These are phyloP conservation scores for Ornithoptera priamus DNA, from an alignment of 2,888 invertebrate genomes.

Conservation along the genomic window DNA sequence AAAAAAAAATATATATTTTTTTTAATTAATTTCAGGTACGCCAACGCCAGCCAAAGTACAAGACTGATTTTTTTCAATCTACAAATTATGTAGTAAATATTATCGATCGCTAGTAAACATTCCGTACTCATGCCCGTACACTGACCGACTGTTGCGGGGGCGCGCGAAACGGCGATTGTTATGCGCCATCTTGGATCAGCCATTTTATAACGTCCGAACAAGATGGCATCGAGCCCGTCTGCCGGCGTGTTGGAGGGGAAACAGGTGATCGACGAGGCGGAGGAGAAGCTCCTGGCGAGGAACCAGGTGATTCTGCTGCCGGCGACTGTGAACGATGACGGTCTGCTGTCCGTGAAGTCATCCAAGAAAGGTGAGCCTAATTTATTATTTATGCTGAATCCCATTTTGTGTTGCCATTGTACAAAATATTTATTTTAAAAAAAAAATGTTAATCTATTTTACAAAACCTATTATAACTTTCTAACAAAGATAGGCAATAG, in stretches of 20 bases:
- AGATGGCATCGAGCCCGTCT: conserved; percentile 58
- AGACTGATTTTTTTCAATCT: conserved; percentile 46
- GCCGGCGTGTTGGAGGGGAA: conserved; percentile 49
- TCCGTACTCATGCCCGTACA: conserved; percentile 30
- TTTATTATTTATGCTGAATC: too few relatives aligned
- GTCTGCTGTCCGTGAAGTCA: conserved; percentile 55
- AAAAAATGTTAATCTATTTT: too few relatives aligned
- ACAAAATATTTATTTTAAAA: too few relatives aligned
- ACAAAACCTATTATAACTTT: too few relatives aligned
- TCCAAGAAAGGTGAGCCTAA: conserved; percentile 66
- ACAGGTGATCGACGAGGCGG: conserved; percentile 56
- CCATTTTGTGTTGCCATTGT: too few relatives aligned
- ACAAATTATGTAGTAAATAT: conserved; percentile 41
- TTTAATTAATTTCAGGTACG: conserved; percentile 39
- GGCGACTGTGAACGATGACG: conserved; percentile 41
- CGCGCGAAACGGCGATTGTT: conserved; percentile 27
- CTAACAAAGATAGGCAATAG: too few relatives aligned
- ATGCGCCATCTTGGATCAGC: conserved; percentile 32
- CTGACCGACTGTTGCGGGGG: conserved; percentile 11
- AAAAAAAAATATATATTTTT: too few relatives aligned
- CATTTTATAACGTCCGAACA: conserved; percentile 38
- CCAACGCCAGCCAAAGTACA: conserved; percentile 48
- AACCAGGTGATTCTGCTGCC: conserved; percentile 52
- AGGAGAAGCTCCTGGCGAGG: conserved; percentile 57
- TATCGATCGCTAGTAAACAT: conserved; percentile 31